These are phyloP conservation scores for Cygnus buccinator DNA, from an alignment of 2,113 vertebrate species.

Conservation along the genomic window DNA sequence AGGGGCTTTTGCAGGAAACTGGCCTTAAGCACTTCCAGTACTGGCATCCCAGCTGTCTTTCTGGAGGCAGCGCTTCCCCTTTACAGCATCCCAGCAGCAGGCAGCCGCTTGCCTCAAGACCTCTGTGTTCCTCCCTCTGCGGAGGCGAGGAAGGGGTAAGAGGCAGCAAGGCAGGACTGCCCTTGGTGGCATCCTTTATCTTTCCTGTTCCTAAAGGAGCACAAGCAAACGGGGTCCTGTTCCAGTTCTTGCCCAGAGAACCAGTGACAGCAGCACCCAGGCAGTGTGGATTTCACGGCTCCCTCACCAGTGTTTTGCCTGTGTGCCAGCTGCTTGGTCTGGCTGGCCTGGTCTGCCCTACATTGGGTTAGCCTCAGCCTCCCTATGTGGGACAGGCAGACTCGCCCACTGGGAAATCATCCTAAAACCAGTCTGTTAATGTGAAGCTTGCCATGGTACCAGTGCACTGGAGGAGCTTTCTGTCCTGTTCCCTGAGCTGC, in stretches of 20 bases:
- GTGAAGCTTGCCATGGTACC: neutral
- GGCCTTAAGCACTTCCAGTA: neutral
- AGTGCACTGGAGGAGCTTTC: neutral
- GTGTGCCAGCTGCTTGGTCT: neutral
- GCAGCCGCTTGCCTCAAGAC: accelerated
- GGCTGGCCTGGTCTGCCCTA: conserved; percentile 36
- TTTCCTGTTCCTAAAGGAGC: neutral
- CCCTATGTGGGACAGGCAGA: conserved; percentile 33
- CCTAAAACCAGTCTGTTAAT: neutral
- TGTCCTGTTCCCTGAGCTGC: neutral
- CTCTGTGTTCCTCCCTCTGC: accelerated
- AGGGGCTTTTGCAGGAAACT: neutral
- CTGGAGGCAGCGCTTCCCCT: neutral
- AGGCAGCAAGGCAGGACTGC: neutral
- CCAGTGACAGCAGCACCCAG: neutral
- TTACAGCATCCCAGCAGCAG: neutral
- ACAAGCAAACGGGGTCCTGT: neutral
- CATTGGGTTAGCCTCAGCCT: neutral
- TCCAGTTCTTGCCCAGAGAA: conserved; percentile 19
- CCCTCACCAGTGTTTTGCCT: neutral
- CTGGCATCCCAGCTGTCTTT: neutral
- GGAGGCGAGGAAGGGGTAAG: neutral
- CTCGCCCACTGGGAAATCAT: neutral
- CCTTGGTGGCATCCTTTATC: conserved; percentile 29
- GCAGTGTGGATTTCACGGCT: conserved; percentile 14